Evolutionary conservation across 2,113 vertebrate genomes (phyloP).

Genomic region (Thymallus thymallus): DNA sequence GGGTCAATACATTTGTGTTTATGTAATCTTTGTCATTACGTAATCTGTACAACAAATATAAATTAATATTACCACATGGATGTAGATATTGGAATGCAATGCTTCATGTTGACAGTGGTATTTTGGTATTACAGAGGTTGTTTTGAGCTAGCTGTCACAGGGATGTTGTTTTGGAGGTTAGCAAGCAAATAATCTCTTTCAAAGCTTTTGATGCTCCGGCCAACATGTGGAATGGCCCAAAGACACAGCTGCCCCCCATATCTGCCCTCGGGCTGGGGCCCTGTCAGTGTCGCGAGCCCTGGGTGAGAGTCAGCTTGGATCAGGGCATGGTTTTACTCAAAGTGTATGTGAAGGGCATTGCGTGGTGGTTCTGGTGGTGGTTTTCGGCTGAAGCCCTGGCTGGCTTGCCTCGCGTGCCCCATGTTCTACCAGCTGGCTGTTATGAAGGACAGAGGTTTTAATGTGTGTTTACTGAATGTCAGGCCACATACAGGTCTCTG

Average conservation of each 20-base stretch:
- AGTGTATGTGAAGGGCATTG: slow-evolving; percentile 46
- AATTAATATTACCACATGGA: too few relatives aligned
- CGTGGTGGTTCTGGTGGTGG: not conserved
- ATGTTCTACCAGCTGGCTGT: not conserved
- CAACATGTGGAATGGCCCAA: slow-evolving; percentile 40
- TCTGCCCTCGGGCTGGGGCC: slow-evolving; percentile 41
- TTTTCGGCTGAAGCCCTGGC: slow-evolving; percentile 7
- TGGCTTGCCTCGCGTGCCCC: not conserved
- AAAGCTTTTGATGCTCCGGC: slow-evolving; percentile 20
- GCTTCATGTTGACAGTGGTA: not conserved
- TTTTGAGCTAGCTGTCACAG: slow-evolving; percentile 35
- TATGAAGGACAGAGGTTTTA: not conserved
- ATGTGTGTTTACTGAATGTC: not conserved
- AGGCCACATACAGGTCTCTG: not conserved
- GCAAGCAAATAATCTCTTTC: slow-evolving; percentile 37
- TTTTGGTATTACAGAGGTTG: slow-evolving; percentile 42
- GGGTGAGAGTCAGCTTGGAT: slow-evolving; percentile 21
- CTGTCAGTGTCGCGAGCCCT: slow-evolving; percentile 5
- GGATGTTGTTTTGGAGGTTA: slow-evolving; percentile 31
- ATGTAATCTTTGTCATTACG: not conserved
- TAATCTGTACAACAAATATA: not conserved
- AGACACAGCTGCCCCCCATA: slow-evolving; percentile 47
- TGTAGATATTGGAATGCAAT: too few relatives aligned
- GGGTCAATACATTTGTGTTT: too few relatives aligned
- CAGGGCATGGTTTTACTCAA: slow-evolving; percentile 28